These are phyloP conservation scores for Nettapus auritus DNA, from an alignment of 2,113 vertebrate species.

Conservation along the genomic window DNA sequence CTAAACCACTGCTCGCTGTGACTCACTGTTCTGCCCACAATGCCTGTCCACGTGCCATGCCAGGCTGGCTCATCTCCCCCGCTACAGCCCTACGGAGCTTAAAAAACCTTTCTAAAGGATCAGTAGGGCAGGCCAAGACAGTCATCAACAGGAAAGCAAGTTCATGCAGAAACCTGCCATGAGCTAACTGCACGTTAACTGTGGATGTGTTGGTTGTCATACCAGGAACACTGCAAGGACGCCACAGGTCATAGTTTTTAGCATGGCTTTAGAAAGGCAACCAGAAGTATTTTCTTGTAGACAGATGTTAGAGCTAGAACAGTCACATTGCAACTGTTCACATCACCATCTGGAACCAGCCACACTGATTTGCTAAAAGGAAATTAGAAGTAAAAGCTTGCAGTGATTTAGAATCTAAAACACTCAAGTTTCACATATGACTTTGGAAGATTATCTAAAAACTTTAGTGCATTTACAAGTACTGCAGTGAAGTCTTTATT, in stretches of 20 bases:
- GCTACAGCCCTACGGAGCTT: background rate
- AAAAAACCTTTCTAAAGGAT: background rate
- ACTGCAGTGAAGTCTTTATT: constrained; percentile 37
- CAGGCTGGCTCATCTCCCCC: background rate
- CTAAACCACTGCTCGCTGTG: background rate
- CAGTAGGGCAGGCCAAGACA: background rate
- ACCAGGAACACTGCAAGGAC: background rate
- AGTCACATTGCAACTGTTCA: background rate
- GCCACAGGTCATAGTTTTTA: background rate
- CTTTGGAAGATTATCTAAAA: background rate
- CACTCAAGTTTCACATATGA: background rate
- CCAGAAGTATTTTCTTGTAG: background rate
- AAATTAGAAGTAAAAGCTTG: background rate
- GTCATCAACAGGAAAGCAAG: background rate
- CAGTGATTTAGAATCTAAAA: background rate
- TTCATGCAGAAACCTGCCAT: background rate
- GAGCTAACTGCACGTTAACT: background rate
- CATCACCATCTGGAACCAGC: background rate
- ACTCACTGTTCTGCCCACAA: background rate
- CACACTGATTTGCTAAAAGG: too few species aligned
- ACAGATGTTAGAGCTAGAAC: background rate
- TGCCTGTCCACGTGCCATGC: background rate
- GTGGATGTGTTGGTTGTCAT: background rate
- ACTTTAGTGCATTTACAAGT: background rate
- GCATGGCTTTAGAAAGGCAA: background rate